Percentiles rank a stretch among this genome's conserved stretches.
These are phyloP conservation scores for Tetragonisca angustula DNA, from an alignment of 2,888 invertebrate species.

Conservation along the genomic window DNA sequence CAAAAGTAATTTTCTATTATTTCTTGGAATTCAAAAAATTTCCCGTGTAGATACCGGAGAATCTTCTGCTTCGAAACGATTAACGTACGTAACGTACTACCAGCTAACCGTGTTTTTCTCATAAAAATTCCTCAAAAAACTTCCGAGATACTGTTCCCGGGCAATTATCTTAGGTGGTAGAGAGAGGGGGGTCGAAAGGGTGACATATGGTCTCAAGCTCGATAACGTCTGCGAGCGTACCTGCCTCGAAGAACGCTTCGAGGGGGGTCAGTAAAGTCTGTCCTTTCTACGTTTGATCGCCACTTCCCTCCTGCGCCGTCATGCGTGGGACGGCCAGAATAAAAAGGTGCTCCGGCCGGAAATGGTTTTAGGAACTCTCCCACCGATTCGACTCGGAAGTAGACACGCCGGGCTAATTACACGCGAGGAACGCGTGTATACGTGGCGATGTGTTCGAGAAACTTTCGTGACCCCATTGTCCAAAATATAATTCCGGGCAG, in stretches of 20 bases:
- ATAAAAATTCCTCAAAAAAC: slow-evolving; percentile 36
- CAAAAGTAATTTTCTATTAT: too few relatives aligned
- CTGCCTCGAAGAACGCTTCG: slow-evolving; percentile 74
- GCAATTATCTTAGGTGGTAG: slow-evolving; percentile 57
- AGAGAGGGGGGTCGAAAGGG: slow-evolving; percentile 43
- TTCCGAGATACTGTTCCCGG: slow-evolving; percentile 51
- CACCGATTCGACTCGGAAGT: slow-evolving; percentile 77
- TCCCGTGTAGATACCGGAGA: too few relatives aligned
- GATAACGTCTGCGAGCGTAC: slow-evolving; percentile 71
- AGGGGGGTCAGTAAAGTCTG: slow-evolving; percentile 74
- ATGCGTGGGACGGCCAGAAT: slow-evolving; percentile 79
- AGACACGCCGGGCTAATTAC: slow-evolving; percentile 80
- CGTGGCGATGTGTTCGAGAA: slow-evolving; percentile 55
- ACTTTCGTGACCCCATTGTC: slow-evolving; percentile 16
- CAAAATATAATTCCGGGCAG: slow-evolving; percentile 2
- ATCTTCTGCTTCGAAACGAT: neutral
- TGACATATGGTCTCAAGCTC: slow-evolving; percentile 68
- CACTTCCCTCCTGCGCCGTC: slow-evolving; percentile 75
- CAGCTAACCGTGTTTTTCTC: neutral
- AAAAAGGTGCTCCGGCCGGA: slow-evolving; percentile 77
- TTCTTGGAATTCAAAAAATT: too few relatives aligned
- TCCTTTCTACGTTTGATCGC: slow-evolving; percentile 68
- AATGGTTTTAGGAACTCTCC: slow-evolving; percentile 79
- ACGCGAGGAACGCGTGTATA: slow-evolving; percentile 70
- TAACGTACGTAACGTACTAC: neutral